Evolutionary conservation across 1,140 invertebrate species (phyloP), one percentile per base, ranked within the genome.

Genomic region (Caligus rogercresseyi): DNA sequence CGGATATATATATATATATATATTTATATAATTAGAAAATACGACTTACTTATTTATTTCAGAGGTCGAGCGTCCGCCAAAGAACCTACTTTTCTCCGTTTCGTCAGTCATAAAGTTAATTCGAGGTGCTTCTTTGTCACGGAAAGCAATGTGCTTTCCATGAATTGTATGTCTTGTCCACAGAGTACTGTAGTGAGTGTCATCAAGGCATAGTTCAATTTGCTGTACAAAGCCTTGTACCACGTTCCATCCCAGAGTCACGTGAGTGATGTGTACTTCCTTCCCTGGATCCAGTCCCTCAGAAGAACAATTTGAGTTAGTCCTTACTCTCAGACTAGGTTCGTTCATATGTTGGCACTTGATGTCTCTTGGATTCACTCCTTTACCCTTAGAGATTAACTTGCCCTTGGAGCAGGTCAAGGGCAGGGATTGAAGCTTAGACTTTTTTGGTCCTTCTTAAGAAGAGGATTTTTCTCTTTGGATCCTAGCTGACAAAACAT

Each of bases 131-230:
- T 52, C 21, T 2, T 13, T 55, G 31, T 63, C 61, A 11, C 53
- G 21, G 20, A 59, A 56, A 13, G 54, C 24, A n/a, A 63, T 63
- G 15, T 16, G 25, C 3, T 19, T 20, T 11, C 61, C 61, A 1
- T 25, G 1, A 1, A 63, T 25, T 16, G 15, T 55, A 55, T 63
- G 61, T 15, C 19, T 63, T 7, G 61, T 63, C 61, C 61, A 63
- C 18, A 63, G 24, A 1, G 61, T 63, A 1, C 24, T 25, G 16
- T 63, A 63, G 24, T 13, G 4, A 13, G 14, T 11, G 15, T 63
- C 61, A 25, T 63, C 61, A 15, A 58, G 15, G 31, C 61, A 63
- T 1, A 55, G 13, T 23, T 19, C 15, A 11, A 63, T 56, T 25
- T 63, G 57, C 57, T 60, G 24, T 24, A 24, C 1, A n/a, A 60